Evolutionary conservation across 2,113 vertebrate genomes (phyloP), one percentile per base, ranked within the genome.

Genomic region (Albula glossodonta): DNA sequence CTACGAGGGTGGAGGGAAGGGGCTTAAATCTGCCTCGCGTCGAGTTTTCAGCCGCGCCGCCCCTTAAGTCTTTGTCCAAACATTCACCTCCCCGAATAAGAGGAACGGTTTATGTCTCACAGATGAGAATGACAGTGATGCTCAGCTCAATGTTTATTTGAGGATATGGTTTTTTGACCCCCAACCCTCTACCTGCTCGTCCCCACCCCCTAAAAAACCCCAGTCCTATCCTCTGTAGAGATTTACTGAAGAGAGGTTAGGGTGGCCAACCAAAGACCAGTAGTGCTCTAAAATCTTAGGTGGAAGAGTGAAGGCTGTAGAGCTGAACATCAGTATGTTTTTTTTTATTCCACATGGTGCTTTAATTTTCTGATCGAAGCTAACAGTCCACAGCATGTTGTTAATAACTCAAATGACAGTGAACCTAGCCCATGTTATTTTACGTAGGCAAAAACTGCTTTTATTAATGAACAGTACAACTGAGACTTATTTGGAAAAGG

Each of bases 41-140:
- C 60, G 31, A 1, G 60, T 19, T 66, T 22, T 22, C 5, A n/a
- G 13, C 74, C 17, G 8, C 7, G 70, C 50, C 74, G 31, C 31
- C 31, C 17, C 51, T 48, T 86, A 86, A 81, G 80, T 82, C 85
- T 48, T 66, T 86, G 85, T 86, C 81, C 81, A 83, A 86, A 86
- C 80, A 86, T 70, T 82, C 63, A 78, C 63, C 66, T 83, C 60
- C 25, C 12, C 51, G 80, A 82, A 74, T 81, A 82, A 82, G 80
- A 78, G 52, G 22, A 78, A 52, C 57, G 81, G 63, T 78, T 83
- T 82, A 78, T 82, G 81, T 51, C 41, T 49, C 66, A 49, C 70
- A 19, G 81, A 74, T 66, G 70, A 17, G 57, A 51, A 57, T 48
- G 51, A 60, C 77, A 57, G 48, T 51, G 13, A 22, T n/a, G 50